phyloP scores from a whole-genome alignment of 2,113 vertebrate genomes.

The Neomonachus schauinslandi region DNA sequence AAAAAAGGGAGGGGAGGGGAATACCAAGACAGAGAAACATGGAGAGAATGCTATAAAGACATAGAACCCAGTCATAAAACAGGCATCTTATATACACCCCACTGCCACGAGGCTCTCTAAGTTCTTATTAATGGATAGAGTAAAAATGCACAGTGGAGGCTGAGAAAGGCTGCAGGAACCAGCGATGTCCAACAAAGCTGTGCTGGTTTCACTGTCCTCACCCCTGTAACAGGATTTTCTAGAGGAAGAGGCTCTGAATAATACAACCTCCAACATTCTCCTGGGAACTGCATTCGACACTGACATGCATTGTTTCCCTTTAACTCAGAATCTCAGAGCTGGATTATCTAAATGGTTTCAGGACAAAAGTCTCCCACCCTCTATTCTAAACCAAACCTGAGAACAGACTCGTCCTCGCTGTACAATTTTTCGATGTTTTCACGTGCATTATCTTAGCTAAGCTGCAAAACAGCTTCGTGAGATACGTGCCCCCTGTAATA shows the following conservation, averaged over 20 bases:
- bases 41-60: neutral
- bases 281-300: neutral
- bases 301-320: neutral
- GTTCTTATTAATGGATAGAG: neutral
- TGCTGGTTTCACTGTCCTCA: neutral
- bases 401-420: neutral
- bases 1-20: neutral
- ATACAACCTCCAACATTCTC: neutral
- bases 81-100: neutral
- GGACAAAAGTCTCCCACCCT: neutral
- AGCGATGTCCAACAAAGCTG: neutral
- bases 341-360: neutral
- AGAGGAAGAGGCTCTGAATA: neutral
- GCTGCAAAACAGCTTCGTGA: neutral
- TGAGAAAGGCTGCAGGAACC: neutral
- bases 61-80: neutral
- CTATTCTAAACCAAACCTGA: neutral
- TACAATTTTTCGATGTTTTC: neutral
- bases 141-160: neutral
- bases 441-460: neutral
- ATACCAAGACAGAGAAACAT: neutral
- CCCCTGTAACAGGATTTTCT: neutral
- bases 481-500: neutral
- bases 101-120: neutral
- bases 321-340: neutral